These are phyloP conservation scores for Periplaneta americana DNA, from an alignment of 1,140 invertebrate genomes.

Conservation along the genomic window DNA sequence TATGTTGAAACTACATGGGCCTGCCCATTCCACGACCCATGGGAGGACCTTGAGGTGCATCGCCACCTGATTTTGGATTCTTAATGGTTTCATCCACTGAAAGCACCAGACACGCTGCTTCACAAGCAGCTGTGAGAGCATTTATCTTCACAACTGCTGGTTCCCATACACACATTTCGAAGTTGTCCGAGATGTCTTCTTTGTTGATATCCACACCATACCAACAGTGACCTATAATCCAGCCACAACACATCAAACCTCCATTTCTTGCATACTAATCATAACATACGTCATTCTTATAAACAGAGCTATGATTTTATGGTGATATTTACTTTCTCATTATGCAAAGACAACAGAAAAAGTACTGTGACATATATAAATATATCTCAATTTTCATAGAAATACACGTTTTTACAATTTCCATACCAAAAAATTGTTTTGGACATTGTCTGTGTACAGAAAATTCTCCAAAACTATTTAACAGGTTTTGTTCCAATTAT, in stretches of 20 bases:
- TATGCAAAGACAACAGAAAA: too few relatives aligned
- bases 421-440: too few relatives aligned
- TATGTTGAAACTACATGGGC: conserved; percentile 46
- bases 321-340: too few relatives aligned
- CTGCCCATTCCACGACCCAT: conserved; percentile 65
- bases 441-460: too few relatives aligned
- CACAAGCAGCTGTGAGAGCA: conserved; percentile 90
- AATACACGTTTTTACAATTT: too few relatives aligned
- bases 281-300: too few relatives aligned
- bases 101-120: conserved; percentile 92
- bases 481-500: too few relatives aligned
- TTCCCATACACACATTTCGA: conserved; percentile 93
- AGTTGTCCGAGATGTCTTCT: conserved; percentile 94
- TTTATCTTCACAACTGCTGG: conserved; percentile 96
- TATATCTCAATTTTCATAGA: too few relatives aligned
- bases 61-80: conserved; percentile 67
- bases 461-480: too few relatives aligned
- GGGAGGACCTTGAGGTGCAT: conserved; percentile 24
- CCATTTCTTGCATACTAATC: too few relatives aligned
- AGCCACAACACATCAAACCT: not conserved
- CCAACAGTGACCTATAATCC: conserved; percentile 40
- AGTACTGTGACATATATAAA: too few relatives aligned
- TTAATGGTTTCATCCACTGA: conserved; percentile 99
- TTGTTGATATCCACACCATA: conserved; percentile 92
- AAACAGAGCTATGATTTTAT: too few relatives aligned